phyloP scores from a whole-genome alignment of 1,140 invertebrate species.

The Drosophila carrolli region DNA sequence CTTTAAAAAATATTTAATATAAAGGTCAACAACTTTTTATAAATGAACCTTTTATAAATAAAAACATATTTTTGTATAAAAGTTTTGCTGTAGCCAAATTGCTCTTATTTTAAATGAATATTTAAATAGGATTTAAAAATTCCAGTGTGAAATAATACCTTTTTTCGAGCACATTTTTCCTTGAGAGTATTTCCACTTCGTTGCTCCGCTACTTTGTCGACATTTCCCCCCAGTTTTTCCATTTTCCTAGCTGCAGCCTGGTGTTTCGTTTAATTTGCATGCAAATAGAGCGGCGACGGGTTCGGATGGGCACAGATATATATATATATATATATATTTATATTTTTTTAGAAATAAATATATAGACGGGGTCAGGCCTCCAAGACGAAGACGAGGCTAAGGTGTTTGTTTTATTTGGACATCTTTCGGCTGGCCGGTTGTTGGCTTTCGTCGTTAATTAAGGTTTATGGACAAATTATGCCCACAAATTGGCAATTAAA shows the following conservation, averaged over 20 bases:
- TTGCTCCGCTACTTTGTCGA: constrained; percentile 6
- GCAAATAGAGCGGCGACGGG: constrained; percentile 61
- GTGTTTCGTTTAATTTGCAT: constrained; percentile 68
- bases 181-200: constrained; percentile 11
- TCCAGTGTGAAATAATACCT: constrained; percentile 1
- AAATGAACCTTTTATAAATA: too few relatives aligned
- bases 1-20: too few relatives aligned
- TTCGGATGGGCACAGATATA: constrained; percentile 24
- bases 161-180: background rate
- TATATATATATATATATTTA: background rate
- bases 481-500: constrained; percentile 83
- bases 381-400: constrained; percentile 27
- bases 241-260: constrained; percentile 19
- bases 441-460: constrained; percentile 81
- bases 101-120: background rate
- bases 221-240: constrained; percentile 7
- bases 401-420: constrained; percentile 83
- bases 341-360: constrained; percentile 4
- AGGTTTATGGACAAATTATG: constrained; percentile 82
- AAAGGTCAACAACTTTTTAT: too few relatives aligned
- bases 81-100: background rate
- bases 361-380: constrained; percentile 29
- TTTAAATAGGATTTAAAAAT: background rate
- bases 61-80: too few relatives aligned
- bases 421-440: constrained; percentile 65